Conservation (phyloP, 2,113 vertebrate genomes). For the Lagenorhynchus albirostris region DNA sequence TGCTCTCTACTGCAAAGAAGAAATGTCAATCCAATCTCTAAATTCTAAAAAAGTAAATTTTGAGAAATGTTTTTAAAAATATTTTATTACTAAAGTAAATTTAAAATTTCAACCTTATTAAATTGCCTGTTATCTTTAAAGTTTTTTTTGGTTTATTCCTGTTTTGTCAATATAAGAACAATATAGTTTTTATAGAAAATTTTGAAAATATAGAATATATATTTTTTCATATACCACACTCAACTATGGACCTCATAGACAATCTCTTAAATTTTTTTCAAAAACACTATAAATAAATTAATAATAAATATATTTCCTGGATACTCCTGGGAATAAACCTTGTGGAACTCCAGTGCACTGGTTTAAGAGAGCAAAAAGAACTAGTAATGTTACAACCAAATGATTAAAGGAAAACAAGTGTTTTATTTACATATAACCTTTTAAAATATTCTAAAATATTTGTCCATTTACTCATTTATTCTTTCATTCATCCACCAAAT, state of each 20-base stretch:
- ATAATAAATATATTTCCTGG: neutral
- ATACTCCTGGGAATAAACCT: neutral
- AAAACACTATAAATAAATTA: neutral
- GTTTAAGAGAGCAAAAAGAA: neutral
- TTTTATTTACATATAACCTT: neutral
- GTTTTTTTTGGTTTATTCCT: neutral
- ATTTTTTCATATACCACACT: neutral
- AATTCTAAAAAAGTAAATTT: neutral
- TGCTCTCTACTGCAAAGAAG: neutral
- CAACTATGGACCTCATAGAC: neutral
- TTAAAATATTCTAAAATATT: neutral
- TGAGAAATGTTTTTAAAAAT: neutral
- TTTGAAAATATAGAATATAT: neutral
- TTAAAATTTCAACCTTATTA: neutral
- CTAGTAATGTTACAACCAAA: neutral
- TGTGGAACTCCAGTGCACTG: neutral
- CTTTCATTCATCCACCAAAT: neutral
- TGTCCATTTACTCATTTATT: neutral
- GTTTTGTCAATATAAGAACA: neutral
- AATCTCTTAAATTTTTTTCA: neutral
- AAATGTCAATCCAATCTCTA: neutral
- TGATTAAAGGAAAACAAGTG: neutral
- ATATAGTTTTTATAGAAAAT: neutral
- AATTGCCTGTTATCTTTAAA: neutral
- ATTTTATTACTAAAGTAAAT: neutral